These are phyloP conservation scores for Leptinotarsa defecta DNA, from an alignment of 1,140 invertebrate species.

Conservation along the genomic window DNA sequence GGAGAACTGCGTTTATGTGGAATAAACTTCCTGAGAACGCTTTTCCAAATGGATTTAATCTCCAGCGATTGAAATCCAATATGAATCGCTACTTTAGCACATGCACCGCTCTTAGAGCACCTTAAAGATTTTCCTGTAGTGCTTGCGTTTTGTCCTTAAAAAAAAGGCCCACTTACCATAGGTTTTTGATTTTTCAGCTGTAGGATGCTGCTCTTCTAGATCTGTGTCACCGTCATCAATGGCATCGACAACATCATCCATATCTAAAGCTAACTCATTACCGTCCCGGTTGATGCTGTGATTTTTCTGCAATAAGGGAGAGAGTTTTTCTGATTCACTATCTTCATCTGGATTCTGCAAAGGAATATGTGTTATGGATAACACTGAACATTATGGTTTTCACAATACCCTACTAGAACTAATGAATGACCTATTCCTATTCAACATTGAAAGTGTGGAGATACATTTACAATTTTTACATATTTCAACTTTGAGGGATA, in stretches of 20 bases:
- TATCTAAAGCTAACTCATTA: slow-evolving; percentile 53
- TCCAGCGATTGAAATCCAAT: too few relatives aligned
- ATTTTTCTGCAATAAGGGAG: slow-evolving; percentile 65
- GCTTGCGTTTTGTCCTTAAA: too few relatives aligned
- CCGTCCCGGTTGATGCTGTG: slow-evolving; percentile 29
- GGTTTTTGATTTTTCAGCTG: slow-evolving; percentile 33
- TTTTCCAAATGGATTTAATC: too few relatives aligned
- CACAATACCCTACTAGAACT: background rate
- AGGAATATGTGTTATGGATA: background rate
- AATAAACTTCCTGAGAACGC: too few relatives aligned
- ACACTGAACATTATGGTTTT: too few relatives aligned
- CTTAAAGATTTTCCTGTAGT: too few relatives aligned
- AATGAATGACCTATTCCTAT: background rate
- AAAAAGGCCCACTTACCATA: slow-evolving; percentile 29
- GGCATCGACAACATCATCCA: slow-evolving; percentile 60
- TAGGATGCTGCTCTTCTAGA: slow-evolving; percentile 41
- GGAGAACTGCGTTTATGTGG: too few relatives aligned
- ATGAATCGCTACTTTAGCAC: too few relatives aligned
- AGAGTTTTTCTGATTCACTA: slow-evolving; percentile 80
- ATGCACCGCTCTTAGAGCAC: too few relatives aligned
- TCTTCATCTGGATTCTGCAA: slow-evolving; percentile 66
- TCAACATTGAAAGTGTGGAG: background rate
- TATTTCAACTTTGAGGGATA: too few relatives aligned
- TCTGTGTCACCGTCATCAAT: slow-evolving; percentile 63
- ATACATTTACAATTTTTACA: background rate